phyloP scores from a whole-genome alignment of 2,888 invertebrate genomes.

The Protophormia terraenovae region DNA sequence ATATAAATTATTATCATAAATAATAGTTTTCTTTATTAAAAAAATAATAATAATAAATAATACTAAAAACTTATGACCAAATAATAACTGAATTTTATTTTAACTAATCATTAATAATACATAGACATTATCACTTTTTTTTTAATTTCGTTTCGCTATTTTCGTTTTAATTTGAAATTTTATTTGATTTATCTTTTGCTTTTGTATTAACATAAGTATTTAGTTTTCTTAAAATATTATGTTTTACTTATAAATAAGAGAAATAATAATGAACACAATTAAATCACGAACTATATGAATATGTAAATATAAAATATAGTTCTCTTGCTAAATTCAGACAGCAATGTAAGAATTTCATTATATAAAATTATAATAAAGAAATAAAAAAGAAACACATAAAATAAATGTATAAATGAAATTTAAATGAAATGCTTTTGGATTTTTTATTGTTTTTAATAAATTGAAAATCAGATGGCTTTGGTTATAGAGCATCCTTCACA shows the following conservation, averaged over 20 bases:
- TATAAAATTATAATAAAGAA: slow-evolving; percentile 32
- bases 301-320: slow-evolving; percentile 44
- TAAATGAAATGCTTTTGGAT: neutral
- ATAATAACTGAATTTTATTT: neutral
- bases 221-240: slow-evolving; percentile 16
- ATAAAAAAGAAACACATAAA: slow-evolving; percentile 14
- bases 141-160: neutral
- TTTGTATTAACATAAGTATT: neutral
- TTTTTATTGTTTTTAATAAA: neutral
- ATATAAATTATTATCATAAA: neutral
- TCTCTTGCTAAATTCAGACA: slow-evolving; percentile 37
- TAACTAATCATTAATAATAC: neutral
- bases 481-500: no score
- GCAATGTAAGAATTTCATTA: slow-evolving; percentile 41
- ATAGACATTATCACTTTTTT: neutral
- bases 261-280: neutral
- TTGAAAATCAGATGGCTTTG: no score
- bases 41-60: no score
- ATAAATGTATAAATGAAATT: slow-evolving; percentile 62
- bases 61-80: no score
- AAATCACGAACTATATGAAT: slow-evolving; percentile 16
- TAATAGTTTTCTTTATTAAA: no score
- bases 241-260: slow-evolving; percentile 27
- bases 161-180: neutral
- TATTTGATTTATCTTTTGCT: neutral